Evolutionary conservation across 2,797 vertebrate species (phyloP), one percentile per base, ranked within the genome.

Genomic region (Eremophila alpestris): DNA sequence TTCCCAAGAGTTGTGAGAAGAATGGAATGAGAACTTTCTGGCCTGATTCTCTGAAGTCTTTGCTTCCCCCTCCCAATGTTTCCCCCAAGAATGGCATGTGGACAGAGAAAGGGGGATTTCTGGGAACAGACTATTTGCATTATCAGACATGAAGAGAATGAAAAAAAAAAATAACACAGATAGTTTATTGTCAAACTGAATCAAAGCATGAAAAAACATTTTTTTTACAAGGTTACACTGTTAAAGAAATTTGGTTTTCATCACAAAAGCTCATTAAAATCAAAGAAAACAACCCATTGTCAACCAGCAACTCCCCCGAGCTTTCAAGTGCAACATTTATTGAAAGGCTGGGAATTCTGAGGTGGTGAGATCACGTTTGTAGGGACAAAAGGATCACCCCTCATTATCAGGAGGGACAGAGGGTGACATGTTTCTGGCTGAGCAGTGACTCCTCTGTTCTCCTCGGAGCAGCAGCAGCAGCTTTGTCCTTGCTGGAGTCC

Each of bases 171-270:
- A 86, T 51, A 92, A 79, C 58, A 80, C 30, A 73, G 59, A 84
- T 6, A 40, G 63, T 95, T 96, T 95, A 95, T 95, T 93, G 65
- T 79, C 81, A 90, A 94, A 84, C 38, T 5, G 65, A 92, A 94
- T 79, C 77, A 87, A 95, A 92, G 86, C 83, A 90, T 74, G 59
- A 18, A 71, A 67, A 64, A 55, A 41, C 13, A 36, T 36, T 41
- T 41, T 41, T 41, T 9, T 58, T 79, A 91, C 55, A 73, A 45
- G 75, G 67, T 79, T 95, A 89, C 88, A 93, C 67, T 4, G 21
- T 41, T 77, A 67, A 88, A 89, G 40, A 62, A 74, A 84, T 73
- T 38, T 51, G 51, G n/a, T 55, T 86, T 93, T 86, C 62, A 95
- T 68, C 81, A 92, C 77, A 91, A 79, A 87, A 93, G 59, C 81